A percentile compares a stretch with the other conserved stretches of the same genome.
These are phyloP conservation scores for Muntiacus reevesi DNA, from an alignment of 2,113 vertebrate genomes.

Conservation along the genomic window DNA sequence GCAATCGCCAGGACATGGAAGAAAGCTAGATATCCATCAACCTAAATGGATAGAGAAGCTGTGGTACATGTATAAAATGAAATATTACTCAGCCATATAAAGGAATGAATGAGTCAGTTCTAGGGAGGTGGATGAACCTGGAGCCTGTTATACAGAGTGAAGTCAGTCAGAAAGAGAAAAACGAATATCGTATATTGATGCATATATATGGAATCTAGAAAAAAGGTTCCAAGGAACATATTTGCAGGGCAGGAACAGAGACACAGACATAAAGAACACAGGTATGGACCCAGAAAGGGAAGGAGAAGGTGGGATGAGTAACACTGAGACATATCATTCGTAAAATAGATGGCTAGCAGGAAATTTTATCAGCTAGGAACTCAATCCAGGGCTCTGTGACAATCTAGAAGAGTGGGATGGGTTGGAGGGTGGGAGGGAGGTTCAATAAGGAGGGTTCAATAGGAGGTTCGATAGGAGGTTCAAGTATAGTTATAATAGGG, in stretches of 20 bases:
- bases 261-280: not conserved
- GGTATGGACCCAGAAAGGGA: not conserved
- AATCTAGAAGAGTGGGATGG: not conserved
- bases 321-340: not conserved
- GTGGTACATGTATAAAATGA: not conserved
- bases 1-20: not conserved
- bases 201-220: not conserved
- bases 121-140: not conserved
- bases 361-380: not conserved
- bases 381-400: not conserved
- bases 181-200: not conserved
- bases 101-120: not conserved
- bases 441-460: not conserved
- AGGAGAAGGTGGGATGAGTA: not conserved
- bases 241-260: not conserved
- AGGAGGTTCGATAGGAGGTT: not conserved
- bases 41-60: not conserved
- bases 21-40: not conserved
- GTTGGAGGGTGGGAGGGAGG: not conserved
- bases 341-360: not conserved
- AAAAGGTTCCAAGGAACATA: accelerated
- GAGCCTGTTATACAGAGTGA: not conserved
- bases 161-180: not conserved
- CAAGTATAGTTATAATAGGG: not conserved
- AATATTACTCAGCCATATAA: not conserved